phyloP scores from a whole-genome alignment of 1,140 invertebrate genomes.

The Neotoxoptera formosana region DNA sequence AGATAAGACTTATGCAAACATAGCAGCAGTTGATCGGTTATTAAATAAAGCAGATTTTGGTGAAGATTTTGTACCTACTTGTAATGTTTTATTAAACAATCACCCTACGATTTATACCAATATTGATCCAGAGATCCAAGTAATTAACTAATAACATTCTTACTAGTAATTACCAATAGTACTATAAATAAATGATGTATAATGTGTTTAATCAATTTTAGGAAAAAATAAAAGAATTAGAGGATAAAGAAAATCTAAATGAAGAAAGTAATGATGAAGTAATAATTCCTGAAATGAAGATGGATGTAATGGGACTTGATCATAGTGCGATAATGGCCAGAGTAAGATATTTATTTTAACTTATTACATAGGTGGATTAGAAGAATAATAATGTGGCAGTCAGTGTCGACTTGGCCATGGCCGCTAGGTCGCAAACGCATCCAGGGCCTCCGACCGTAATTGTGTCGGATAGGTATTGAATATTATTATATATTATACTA shows the following conservation, averaged over 20 bases:
- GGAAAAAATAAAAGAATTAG: constrained; percentile 66
- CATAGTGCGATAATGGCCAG: constrained; percentile 67
- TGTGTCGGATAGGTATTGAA: too few species aligned
- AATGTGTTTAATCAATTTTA: constrained; percentile 61
- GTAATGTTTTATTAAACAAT: constrained; percentile 60
- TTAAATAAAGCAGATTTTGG: constrained; percentile 71
- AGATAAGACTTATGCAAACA: constrained; percentile 68
- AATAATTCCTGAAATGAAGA: constrained; percentile 69
- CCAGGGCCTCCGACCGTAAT: too few species aligned
- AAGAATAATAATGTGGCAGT: neutral
- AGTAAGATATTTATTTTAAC: constrained; percentile 33
- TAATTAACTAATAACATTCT: constrained; percentile 60
- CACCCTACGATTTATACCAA: neutral
- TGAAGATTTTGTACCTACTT: constrained; percentile 67
- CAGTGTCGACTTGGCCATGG: too few species aligned
- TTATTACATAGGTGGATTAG: neutral
- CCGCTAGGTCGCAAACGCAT: too few species aligned
- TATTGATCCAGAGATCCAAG: constrained; percentile 46
- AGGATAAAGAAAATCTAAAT: constrained; percentile 61
- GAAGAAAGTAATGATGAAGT: constrained; percentile 44
- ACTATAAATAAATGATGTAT: neutral
- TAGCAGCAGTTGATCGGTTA: constrained; percentile 68
- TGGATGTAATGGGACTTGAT: constrained; percentile 76
- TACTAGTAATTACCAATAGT: constrained; percentile 24
- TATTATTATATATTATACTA: too few species aligned